Percentiles rank a stretch among this genome's conserved stretches.
phyloP scores from a whole-genome alignment of 2,797 vertebrate genomes.

The Heteromormyrus szaboi region DNA sequence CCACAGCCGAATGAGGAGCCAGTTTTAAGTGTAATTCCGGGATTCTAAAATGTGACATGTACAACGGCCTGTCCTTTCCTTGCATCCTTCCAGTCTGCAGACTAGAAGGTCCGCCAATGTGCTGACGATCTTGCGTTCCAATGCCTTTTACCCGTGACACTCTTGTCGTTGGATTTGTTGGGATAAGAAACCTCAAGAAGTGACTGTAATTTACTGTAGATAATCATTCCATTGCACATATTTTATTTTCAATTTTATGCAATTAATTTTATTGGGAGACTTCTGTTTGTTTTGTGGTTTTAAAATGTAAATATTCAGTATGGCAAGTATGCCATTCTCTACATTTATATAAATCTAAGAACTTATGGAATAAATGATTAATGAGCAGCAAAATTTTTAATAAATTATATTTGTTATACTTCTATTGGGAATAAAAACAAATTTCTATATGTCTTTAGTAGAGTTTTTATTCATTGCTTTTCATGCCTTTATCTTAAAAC shows the following conservation, averaged over 20 bases:
- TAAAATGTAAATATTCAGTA: slow-evolving; percentile 77
- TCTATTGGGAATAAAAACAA: slow-evolving; percentile 96
- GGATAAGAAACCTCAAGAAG: slow-evolving; percentile 54
- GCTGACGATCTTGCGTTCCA: slow-evolving; percentile 43
- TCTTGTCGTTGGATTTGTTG: slow-evolving; percentile 40
- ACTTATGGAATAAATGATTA: slow-evolving; percentile 76
- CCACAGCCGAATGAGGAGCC: too few species aligned
- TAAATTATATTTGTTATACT: slow-evolving; percentile 99
- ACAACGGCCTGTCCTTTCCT: slow-evolving; percentile 22
- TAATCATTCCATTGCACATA: slow-evolving; percentile 74
- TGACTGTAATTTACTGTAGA: slow-evolving; percentile 63
- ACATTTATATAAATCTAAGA: slow-evolving; percentile 83
- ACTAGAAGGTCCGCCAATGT: slow-evolving; percentile 37
- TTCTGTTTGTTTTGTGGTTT: slow-evolving; percentile 37
- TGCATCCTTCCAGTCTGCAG: slow-evolving; percentile 28
- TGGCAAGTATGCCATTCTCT: slow-evolving; percentile 60
- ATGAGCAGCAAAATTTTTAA: slow-evolving; percentile 95
- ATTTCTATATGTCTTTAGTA: slow-evolving; percentile 69
- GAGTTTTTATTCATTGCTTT: slow-evolving; percentile 8
- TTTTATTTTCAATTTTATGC: slow-evolving; percentile 52
- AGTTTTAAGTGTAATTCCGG: background rate
- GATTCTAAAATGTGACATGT: background rate
- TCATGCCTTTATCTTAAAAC: background rate
- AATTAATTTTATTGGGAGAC: slow-evolving; percentile 57
- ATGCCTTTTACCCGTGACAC: slow-evolving; percentile 46